Conservation (phyloP, 1,140 invertebrate species). For the Brachionus paranguensis region DNA sequence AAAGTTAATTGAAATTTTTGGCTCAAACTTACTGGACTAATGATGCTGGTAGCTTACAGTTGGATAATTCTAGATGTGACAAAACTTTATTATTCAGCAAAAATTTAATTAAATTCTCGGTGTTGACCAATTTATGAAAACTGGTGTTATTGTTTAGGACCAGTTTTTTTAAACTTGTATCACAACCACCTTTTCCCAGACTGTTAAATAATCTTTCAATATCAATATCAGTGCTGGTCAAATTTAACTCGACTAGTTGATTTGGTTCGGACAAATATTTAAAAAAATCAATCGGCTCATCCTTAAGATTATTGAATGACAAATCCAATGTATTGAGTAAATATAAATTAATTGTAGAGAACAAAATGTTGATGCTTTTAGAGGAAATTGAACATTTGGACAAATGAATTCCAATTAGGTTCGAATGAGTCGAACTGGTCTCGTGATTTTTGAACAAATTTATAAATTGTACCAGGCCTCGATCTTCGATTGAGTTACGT, state of each 20-base stretch:
- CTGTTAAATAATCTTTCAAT: background rate
- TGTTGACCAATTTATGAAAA: background rate
- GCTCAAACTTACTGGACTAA: background rate
- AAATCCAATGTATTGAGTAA: background rate
- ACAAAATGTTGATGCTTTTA: conserved; percentile 21
- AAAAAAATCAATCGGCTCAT: conserved; percentile 15
- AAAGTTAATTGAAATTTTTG: background rate
- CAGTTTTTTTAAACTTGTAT: conserved; percentile 9
- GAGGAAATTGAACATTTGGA: conserved; percentile 21
- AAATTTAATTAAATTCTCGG: conserved; percentile 36
- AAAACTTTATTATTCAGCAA: background rate
- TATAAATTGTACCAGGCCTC: background rate
- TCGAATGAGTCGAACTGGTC: background rate
- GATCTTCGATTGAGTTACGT: conserved; percentile 16
- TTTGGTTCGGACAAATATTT: conserved; percentile 34
- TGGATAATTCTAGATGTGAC: background rate
- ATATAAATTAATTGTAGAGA: conserved; percentile 31
- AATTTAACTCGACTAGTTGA: conserved; percentile 28
- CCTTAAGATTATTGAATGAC: conserved; percentile 11
- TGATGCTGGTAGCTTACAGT: background rate
- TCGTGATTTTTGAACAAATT: conserved; percentile 34
- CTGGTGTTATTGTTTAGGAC: background rate
- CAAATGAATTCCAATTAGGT: background rate
- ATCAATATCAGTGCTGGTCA: conserved; percentile 11
- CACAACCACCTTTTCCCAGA: conserved; percentile 1